A percentile compares a stretch with the other conserved stretches of the same genome.
Evolutionary conservation across 2,888 invertebrate genomes (phyloP).

Genomic region (Cheilosia pagana): DNA sequence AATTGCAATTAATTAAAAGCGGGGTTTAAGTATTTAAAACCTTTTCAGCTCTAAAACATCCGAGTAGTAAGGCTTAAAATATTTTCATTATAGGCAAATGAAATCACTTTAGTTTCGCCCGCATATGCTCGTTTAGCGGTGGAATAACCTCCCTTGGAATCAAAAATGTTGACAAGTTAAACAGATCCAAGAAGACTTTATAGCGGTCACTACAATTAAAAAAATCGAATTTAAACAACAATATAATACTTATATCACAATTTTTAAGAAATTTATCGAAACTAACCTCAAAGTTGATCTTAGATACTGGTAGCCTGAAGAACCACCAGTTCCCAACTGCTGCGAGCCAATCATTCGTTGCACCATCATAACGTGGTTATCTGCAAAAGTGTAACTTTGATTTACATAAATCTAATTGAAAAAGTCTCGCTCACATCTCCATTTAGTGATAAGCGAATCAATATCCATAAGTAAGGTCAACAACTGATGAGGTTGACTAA

Average conservation of each 20-base stretch:
- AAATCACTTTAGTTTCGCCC: slow-evolving; percentile 78
- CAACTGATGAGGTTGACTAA: slow-evolving; percentile 98
- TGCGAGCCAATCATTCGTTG: slow-evolving; percentile 99
- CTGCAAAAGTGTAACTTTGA: slow-evolving; percentile 82
- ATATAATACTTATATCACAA: too few species aligned
- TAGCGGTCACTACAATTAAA: slow-evolving; percentile 98
- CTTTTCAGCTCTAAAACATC: too few species aligned
- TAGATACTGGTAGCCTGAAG: slow-evolving; percentile 98
- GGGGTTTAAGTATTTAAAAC: too few species aligned
- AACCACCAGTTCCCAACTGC: slow-evolving; percentile 98
- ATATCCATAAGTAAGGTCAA: slow-evolving; percentile 98
- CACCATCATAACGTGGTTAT: slow-evolving; percentile 99
- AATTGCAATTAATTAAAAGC: too few species aligned
- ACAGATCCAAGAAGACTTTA: slow-evolving; percentile 98
- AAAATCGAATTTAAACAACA: slow-evolving; percentile 82
- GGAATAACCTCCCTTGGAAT: slow-evolving; percentile 97
- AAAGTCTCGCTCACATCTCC: slow-evolving; percentile 92
- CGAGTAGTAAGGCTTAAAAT: background rate
- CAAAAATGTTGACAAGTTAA: slow-evolving; percentile 98
- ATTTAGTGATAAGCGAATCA: slow-evolving; percentile 98
- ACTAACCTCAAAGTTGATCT: slow-evolving; percentile 95
- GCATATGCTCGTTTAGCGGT: slow-evolving; percentile 91
- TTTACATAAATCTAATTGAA: background rate
- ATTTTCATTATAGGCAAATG: background rate
- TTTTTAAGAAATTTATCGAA: background rate